Base-by-base conservation (phyloP, 2,797 vertebrate genomes). In the Eurystomus glaucurus region DNA sequence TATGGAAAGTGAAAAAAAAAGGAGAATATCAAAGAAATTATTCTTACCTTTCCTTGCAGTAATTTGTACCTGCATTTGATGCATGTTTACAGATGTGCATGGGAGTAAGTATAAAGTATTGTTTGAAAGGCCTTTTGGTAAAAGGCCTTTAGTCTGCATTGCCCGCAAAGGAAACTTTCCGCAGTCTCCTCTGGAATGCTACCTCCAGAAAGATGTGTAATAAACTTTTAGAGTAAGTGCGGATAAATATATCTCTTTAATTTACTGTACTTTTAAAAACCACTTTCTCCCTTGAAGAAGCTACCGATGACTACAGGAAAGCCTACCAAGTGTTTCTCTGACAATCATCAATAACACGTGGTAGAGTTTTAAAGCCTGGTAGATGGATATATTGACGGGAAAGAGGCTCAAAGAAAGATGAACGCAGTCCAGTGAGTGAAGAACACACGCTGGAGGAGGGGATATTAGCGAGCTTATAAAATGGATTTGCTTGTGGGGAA, bases 321-420 rank as follows among this genome's bases (percentile, higher is more conserved):
- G 93, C 61, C 80, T 57, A 75, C 15, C 75, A 66, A 39, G 41
- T 90, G 39, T 57, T 93, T 65, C 58, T 72, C 33, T 90, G 90
- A 35, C 64, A 52, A 84, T 64, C 93, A 80, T 45, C 84, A 89
- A 14, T 90, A 72, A 91, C 7, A 74, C 39, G 68, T 28, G 48
- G 62, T 4, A 14, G 75, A 83, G 76, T 87, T 96, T 65, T 72
- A 89, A 87, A 80, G 71, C 51, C 83, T 89, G 93, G 77, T 52
- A 81, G 70, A 87, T 70, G 77, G 66, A 89, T 71, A 37, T 46
- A 88, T 48, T 50, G 77, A 82, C 7, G 11, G 94, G 28, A 87
- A 74, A 71, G 88, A 92, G 66, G 29, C 77, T 82, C 88, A 82
- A 65, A 86, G 88, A 61, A 68, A 91, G 62, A 72, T 19, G 72